These are phyloP conservation scores for Cydia pomonella DNA, from an alignment of 1,140 invertebrate genomes.

Conservation along the genomic window DNA sequence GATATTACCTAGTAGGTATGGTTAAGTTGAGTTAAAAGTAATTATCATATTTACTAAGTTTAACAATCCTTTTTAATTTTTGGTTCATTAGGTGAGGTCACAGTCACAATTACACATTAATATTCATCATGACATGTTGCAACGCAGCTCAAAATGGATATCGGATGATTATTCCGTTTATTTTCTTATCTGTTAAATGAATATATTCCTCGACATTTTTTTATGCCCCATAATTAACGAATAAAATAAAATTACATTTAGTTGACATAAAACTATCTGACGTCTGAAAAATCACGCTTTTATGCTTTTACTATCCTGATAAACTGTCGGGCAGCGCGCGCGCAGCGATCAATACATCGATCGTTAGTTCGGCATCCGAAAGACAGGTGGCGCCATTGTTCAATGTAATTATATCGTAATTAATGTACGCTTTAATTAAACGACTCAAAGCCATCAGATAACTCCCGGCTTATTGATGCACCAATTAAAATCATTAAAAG, in stretches of 20 bases:
- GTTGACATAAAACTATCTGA: neutral
- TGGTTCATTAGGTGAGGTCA: no score
- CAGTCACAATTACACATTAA: no score
- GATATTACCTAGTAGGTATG: no score
- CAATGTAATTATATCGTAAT: conserved; percentile 74
- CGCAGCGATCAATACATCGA: conserved; percentile 46
- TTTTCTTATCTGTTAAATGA: no score
- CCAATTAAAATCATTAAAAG: conserved; percentile 72
- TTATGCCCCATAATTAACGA: no score
- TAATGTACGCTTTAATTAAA: conserved; percentile 73
- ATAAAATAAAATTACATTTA: neutral
- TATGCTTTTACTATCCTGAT: neutral
- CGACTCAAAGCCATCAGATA: conserved; percentile 58
- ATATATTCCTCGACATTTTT: no score
- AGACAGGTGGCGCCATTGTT: conserved; percentile 73
- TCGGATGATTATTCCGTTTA: no score
- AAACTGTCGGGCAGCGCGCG: neutral
- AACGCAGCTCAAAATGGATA: no score
- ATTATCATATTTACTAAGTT: no score
- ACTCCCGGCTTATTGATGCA: conserved; percentile 67
- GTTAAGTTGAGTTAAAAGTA: no score
- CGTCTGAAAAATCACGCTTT: neutral
- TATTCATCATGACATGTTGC: no score
- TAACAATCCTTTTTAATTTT: no score
- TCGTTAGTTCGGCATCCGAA: conserved; percentile 67